Evolutionary conservation across 2,113 vertebrate species (phyloP).

Genomic region (Hippocampus zosterae): DNA sequence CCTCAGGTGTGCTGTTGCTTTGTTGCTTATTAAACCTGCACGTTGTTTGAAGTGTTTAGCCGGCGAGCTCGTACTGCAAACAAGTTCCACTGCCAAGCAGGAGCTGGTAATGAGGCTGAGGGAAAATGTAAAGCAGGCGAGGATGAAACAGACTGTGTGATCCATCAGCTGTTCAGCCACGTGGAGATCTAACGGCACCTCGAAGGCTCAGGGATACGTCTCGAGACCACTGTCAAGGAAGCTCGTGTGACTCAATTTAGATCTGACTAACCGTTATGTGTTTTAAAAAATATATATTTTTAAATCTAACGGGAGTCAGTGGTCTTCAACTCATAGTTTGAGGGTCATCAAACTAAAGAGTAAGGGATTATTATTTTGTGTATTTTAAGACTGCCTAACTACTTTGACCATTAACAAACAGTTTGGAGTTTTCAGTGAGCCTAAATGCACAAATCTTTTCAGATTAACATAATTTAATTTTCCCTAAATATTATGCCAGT

Average conservation of each 20-base stretch:
- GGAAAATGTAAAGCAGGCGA: slow-evolving; percentile 67
- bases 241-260: slow-evolving; percentile 55
- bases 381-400: too few relatives aligned
- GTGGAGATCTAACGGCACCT: slow-evolving; percentile 55
- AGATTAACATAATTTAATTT: too few relatives aligned
- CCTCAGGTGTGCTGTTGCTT: slow-evolving; percentile 60
- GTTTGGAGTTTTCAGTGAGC: too few relatives aligned
- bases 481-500: neutral
- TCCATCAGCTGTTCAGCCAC: slow-evolving; percentile 62
- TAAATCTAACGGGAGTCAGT: too few relatives aligned
- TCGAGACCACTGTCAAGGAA: slow-evolving; percentile 40
- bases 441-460: too few relatives aligned
- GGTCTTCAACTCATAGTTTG: too few relatives aligned
- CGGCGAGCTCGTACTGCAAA: slow-evolving; percentile 57
- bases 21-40: slow-evolving; percentile 67
- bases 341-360: too few relatives aligned
- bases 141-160: slow-evolving; percentile 70
- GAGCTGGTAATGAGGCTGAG: slow-evolving; percentile 61
- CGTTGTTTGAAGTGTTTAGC: slow-evolving; percentile 67
- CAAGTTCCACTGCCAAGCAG: slow-evolving; percentile 53
- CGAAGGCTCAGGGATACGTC: slow-evolving; percentile 26
- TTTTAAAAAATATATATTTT: slow-evolving; percentile 6
- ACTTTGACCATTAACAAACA: too few relatives aligned
- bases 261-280: slow-evolving; percentile 60
- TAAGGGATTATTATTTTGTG: too few relatives aligned